phyloP scores from a whole-genome alignment of 2,888 invertebrate species.

The Suillia variegata region DNA sequence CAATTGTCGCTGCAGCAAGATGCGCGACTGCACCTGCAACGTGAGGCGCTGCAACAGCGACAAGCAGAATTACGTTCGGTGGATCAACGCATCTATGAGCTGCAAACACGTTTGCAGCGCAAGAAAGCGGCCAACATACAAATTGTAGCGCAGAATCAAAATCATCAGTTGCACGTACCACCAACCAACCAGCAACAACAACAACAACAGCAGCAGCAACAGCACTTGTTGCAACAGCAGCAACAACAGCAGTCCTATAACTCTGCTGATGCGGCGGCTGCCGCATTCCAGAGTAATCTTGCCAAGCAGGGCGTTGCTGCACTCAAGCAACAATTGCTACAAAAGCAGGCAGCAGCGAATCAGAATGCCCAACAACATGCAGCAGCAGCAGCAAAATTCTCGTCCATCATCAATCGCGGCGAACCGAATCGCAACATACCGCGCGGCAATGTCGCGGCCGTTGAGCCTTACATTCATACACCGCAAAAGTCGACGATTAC shows the following conservation, averaged over 20 bases:
- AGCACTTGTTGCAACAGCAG: slow-evolving; percentile 27
- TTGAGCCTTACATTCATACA: slow-evolving; percentile 86
- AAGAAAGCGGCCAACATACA: slow-evolving; percentile 78
- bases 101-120: slow-evolving; percentile 87
- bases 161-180: slow-evolving; percentile 32
- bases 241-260: slow-evolving; percentile 33
- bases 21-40: slow-evolving; percentile 85
- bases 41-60: slow-evolving; percentile 83
- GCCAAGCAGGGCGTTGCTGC: slow-evolving; percentile 48
- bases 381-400: slow-evolving; percentile 30
- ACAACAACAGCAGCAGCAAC: slow-evolving; percentile 37
- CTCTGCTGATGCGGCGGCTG: slow-evolving; percentile 11
- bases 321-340: slow-evolving; percentile 50
- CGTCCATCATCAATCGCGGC: slow-evolving; percentile 50
- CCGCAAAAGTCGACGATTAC: slow-evolving; percentile 68
- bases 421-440: slow-evolving; percentile 53
- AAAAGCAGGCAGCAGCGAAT: slow-evolving; percentile 45
- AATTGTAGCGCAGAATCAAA: slow-evolving; percentile 66
- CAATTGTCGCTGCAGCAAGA: slow-evolving; percentile 95
- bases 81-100: slow-evolving; percentile 90
- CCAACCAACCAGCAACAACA: slow-evolving; percentile 28
- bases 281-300: slow-evolving; percentile 25
- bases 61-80: slow-evolving; percentile 92
- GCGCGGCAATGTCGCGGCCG: slow-evolving; percentile 82
- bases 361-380: slow-evolving; percentile 32